Evolutionary conservation across 1,140 invertebrate species (phyloP), one percentile per base, ranked within the genome.

Genomic region (Holcopasites calliopsidis): DNA sequence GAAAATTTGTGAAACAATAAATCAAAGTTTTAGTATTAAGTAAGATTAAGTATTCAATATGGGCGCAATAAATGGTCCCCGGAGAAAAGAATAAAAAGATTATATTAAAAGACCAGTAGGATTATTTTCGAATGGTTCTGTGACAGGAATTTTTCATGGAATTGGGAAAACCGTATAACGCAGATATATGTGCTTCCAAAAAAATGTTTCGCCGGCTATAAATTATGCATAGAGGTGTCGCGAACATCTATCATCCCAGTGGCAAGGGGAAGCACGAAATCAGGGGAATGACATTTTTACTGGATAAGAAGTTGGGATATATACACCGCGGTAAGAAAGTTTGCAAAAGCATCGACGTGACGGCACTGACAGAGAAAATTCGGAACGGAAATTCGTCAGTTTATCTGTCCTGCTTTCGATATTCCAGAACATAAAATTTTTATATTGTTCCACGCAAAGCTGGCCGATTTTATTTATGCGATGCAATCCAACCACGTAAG

Each of bases 221-320:
- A 57, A 69, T 69, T 57, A 47, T 57, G 40, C 52, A 57, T 57
- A 44, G 16, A 23, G n/a, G 28, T 18, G 2, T 13, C 0, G 5
- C 4, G 28, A 8, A 11, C 31, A 38, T 70, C 3, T 13, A 47
- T 58, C 31, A 70, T 33, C 3, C 26, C n/a, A n/a, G n/a, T n/a
- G 10, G 16, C 23, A n/a, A 4, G 13, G 21, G 3, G 26, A 35
- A 58, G 26, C 40, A 18, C 21, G 54, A 44, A 70, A 58, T 47
- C 38, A 35, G 66, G 58, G 31, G 47, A 49, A 60, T 31, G 42
- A 49, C 47, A 71, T 60, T 71, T 71, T 11, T 18, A 38, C 3
- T 2, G 44, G 42, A 71, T 61, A 70, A 70, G 38, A 38, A 70
- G 54, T 58, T 58, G 18, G 18, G 40, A 58, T 47, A 33, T 47